Percentiles rank a stretch among this genome's conserved stretches.
phyloP scores from a whole-genome alignment of 2,113 vertebrate species.

The Pica pica region DNA sequence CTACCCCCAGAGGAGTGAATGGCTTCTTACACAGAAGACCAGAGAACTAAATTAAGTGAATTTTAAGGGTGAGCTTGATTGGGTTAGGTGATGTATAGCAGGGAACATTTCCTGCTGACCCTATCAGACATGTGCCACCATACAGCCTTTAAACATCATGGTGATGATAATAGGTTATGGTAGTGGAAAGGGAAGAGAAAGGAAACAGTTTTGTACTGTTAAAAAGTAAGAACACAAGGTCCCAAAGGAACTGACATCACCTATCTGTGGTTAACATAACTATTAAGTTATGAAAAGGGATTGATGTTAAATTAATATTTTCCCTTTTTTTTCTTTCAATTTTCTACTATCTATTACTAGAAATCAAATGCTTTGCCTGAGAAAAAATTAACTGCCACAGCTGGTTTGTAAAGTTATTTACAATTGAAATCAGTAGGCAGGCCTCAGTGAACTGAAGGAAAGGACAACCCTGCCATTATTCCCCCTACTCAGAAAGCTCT shows the following conservation, averaged over 20 bases:
- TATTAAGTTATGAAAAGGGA: neutral
- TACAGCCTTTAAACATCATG: neutral
- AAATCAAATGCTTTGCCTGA: neutral
- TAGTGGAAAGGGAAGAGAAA: neutral
- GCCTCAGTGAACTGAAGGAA: neutral
- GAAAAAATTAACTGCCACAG: neutral
- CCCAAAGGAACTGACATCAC: neutral
- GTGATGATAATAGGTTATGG: neutral
- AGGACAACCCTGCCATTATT: constrained; percentile 13
- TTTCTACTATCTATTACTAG: neutral
- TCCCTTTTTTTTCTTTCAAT: neutral
- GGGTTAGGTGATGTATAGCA: neutral
- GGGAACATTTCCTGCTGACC: neutral
- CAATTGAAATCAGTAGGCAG: neutral
- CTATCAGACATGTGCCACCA: neutral
- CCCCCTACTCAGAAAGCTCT: neutral
- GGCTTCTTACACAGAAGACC: neutral
- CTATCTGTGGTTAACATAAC: neutral
- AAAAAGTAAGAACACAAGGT: neutral
- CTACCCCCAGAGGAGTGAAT: neutral
- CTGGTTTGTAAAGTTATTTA: neutral
- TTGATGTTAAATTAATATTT: neutral
- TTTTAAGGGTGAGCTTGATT: neutral
- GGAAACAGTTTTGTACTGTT: neutral
- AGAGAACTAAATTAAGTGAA: neutral